Conservation (phyloP, 2,888 invertebrate species). For the Bruchidius siliquastri region DNA sequence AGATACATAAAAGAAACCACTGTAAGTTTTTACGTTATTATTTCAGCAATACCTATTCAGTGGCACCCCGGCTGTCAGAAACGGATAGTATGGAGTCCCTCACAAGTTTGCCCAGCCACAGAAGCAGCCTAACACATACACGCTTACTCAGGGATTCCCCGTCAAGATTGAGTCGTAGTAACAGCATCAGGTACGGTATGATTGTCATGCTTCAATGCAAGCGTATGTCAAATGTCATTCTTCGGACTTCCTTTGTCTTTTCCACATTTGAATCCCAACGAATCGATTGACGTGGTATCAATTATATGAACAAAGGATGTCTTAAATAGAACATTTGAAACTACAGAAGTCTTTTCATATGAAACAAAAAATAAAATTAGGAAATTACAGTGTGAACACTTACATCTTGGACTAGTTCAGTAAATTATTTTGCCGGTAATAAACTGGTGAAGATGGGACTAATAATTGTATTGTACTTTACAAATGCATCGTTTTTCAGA, state of each 20-base stretch:
- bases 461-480: neutral
- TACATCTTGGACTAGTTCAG: neutral
- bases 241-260: no score
- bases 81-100: slow-evolving; percentile 84
- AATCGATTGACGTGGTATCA: no score
- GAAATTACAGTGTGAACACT: neutral
- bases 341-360: neutral
- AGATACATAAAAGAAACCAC: no score
- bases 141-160: slow-evolving; percentile 65
- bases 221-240: no score
- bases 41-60: slow-evolving; percentile 65
- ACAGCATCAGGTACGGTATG: slow-evolving; percentile 75
- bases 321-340: no score
- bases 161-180: slow-evolving; percentile 79
- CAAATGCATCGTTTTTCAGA: neutral
- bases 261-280: no score
- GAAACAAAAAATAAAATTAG: neutral
- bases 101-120: slow-evolving; percentile 53
- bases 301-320: no score
- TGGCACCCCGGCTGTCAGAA: slow-evolving; percentile 75
- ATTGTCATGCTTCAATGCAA: no score
- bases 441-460: neutral
- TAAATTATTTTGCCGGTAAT: neutral
- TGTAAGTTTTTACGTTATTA: slow-evolving; percentile 1
- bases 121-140: slow-evolving; percentile 70